Evolutionary conservation across 2,888 invertebrate genomes (phyloP).

Genomic region (Athetis lepigone): DNA sequence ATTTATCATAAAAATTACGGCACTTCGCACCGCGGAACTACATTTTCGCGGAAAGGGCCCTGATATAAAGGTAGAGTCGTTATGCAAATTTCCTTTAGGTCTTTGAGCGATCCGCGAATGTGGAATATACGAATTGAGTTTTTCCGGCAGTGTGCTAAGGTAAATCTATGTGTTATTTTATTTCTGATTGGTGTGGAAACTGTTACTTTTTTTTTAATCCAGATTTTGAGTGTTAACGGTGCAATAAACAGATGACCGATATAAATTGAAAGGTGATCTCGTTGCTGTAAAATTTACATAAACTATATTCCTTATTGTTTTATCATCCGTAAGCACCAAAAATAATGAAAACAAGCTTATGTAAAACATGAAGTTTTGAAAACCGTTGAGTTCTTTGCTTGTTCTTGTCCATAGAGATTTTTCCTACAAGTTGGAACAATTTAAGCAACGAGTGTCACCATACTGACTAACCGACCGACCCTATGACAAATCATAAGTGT

Average conservation of each 20-base stretch:
- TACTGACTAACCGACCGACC: too few species aligned
- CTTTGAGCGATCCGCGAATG: slow-evolving; percentile 56
- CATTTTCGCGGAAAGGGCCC: slow-evolving; percentile 52
- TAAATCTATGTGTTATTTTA: slow-evolving; percentile 44
- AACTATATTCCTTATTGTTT: too few species aligned
- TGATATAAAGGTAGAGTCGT: slow-evolving; percentile 62
- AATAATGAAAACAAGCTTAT: too few species aligned
- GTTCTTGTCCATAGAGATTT: too few species aligned
- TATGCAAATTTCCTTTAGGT: slow-evolving; percentile 68
- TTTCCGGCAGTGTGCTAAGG: slow-evolving; percentile 45
- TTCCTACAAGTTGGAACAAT: too few species aligned
- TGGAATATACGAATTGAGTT: slow-evolving; percentile 59
- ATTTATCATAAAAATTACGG: slow-evolving; percentile 72
- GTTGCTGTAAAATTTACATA: too few species aligned
- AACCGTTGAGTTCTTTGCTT: too few species aligned
- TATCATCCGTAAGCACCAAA: too few species aligned
- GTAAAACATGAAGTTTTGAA: too few species aligned
- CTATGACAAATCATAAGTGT: too few species aligned
- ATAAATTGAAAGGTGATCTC: too few species aligned
- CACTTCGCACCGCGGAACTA: slow-evolving; percentile 62
- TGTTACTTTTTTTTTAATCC: background rate
- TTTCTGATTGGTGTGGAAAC: slow-evolving; percentile 33
- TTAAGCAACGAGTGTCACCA: too few species aligned
- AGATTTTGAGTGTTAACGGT: slow-evolving; percentile 1
- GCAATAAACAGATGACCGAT: slow-evolving; percentile 29